Evolutionary conservation across 2,113 vertebrate genomes (phyloP).

Genomic region (Propithecus coquereli): DNA sequence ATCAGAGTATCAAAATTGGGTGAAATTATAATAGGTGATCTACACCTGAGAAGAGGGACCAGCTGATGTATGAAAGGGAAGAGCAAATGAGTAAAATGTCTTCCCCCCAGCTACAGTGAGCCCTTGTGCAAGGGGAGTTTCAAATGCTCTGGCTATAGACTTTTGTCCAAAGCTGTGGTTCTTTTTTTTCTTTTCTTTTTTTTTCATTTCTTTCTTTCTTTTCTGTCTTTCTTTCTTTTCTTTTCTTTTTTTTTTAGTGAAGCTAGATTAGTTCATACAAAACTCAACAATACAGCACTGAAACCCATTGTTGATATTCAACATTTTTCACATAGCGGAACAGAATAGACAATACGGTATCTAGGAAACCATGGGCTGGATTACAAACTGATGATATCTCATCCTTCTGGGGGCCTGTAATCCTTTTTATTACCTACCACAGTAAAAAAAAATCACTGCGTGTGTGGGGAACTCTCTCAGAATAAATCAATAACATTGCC

Average conservation of each 20-base stretch:
- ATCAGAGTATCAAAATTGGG: constrained; percentile 80
- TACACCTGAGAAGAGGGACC: constrained; percentile 84
- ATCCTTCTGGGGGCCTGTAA: constrained; percentile 95
- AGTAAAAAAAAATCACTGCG: constrained; percentile 78
- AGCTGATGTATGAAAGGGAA: constrained; percentile 81
- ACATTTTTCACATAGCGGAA: constrained; percentile 99
- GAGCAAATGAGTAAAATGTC: constrained; percentile 87
- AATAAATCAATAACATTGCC: constrained; percentile 89
- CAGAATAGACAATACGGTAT: constrained; percentile 99
- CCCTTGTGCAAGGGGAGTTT: constrained; percentile 93
- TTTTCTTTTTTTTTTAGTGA: constrained; percentile 89
- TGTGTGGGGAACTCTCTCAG: constrained; percentile 61
- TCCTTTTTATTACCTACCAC: constrained; percentile 92
- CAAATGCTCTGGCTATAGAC: constrained; percentile 98
- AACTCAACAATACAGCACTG: constrained; percentile 99
- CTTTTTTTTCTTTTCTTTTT: constrained; percentile 76
- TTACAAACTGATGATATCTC: constrained; percentile 99
- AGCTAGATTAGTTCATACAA: constrained; percentile 99
- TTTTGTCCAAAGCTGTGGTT: constrained; percentile 99
- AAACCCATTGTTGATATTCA: constrained; percentile 99
- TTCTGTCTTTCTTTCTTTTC: constrained; percentile 78
- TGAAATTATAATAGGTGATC: constrained; percentile 77
- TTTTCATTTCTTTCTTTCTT: constrained; percentile 55
- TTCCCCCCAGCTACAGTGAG: constrained; percentile 91
- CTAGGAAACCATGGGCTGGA: constrained; percentile 98